Evolutionary conservation across 2,113 vertebrate genomes (phyloP), one percentile per base, ranked within the genome.

Genomic region (Pantherophis guttatus): DNA sequence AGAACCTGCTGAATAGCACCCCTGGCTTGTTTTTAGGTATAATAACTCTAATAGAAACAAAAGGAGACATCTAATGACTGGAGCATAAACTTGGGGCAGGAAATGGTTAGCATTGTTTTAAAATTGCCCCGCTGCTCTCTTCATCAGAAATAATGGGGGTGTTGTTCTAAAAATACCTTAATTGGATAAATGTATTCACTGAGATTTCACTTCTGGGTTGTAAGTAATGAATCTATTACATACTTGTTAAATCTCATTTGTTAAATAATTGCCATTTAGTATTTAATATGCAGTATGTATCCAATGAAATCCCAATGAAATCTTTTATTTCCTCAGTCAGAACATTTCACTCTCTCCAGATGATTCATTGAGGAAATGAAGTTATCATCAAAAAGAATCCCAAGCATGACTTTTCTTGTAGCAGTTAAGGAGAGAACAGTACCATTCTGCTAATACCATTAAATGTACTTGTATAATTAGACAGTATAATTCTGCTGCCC

Each of bases 121-220:
- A 93, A 59, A 8, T 11, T 90, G 50, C 0, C 57, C 65, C 92
- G 33, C 57, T 91, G 89, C 70, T 58, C 91, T 96, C 92, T 86
- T 92, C 55, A 93, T 95, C 58, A 33, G 39, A 95, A 96, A 95
- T 94, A 95, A 95, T 95, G 93, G 90, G 94, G 94, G 90, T 95
- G 94, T 94, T 93, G 33, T 86, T 95, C 96, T 96, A 96, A 96
- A 91, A 96, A 96, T 96, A 95, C 95, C 94, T 94, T 95, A 96
- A 94, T 96, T 97, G 97, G 96, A 96, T 97, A 97, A 97, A 94
- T 87, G 90, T 95, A 97, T 97, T 95, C 95, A 97, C 94, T 95
- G 95, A 95, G 92, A 93, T 95, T 94, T 94, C 90, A 59, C 92
- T 93, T 90, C 90, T 95, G 94, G 96, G 94, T 95, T 93, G 90